These are phyloP conservation scores for Haliclona indistincta DNA, from an alignment of 37 sponge, comb jelly and placozoan genomes.

Conservation along the genomic window DNA sequence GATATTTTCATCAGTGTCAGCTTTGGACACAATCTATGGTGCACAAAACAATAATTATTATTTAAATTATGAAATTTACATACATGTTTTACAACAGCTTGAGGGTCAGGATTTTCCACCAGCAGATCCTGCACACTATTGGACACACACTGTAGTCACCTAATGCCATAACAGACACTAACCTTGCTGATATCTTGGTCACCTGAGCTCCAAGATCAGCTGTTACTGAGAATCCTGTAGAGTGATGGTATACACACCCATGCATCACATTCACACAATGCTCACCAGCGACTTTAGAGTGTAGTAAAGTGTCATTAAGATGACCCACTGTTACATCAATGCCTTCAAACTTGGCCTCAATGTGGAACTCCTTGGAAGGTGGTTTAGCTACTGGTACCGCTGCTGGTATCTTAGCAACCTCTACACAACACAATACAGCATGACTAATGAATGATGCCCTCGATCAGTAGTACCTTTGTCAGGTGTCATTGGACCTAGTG, in stretches of 20 bases:
- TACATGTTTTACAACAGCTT: neutral
- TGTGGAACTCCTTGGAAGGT: slow-evolving; percentile 25
- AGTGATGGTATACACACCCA: neutral
- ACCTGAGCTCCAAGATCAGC: slow-evolving; percentile 8
- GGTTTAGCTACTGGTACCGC: neutral
- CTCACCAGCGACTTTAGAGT: neutral
- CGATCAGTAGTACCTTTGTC: no score
- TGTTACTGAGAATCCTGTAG: slow-evolving; percentile 25
- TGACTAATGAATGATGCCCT: no score
- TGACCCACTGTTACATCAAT: slow-evolving; percentile 1
- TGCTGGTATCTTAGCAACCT: neutral
- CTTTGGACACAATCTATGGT: slow-evolving; percentile 20
- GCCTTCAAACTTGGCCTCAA: slow-evolving; percentile 62
- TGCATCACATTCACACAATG: slow-evolving; percentile 2
- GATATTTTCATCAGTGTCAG: slow-evolving; percentile 27
- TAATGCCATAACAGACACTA: neutral
- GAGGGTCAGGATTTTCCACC: slow-evolving; percentile 18
- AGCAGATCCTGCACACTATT: slow-evolving; percentile 40
- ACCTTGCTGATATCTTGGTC: slow-evolving; percentile 7
- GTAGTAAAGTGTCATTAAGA: neutral
- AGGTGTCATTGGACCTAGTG: no score
- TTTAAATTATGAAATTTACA: neutral
- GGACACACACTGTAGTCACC: neutral
- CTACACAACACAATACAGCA: no score
- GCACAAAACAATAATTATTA: neutral